phyloP scores from a whole-genome alignment of 2,797 vertebrate species.

The Pitangus sulphuratus region DNA sequence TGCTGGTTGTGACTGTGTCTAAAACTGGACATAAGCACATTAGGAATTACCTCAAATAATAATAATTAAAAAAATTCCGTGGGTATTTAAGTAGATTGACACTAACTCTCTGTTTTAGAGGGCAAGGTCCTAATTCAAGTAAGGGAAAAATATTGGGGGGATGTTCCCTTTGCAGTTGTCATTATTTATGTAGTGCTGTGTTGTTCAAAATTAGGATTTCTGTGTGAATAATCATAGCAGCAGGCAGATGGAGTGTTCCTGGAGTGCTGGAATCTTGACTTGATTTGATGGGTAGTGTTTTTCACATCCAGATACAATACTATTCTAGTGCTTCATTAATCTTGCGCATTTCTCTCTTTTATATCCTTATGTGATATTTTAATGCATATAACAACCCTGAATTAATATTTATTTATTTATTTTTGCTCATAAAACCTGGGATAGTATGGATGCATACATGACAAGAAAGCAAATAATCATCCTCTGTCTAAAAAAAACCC shows the following conservation, averaged over 20 bases:
- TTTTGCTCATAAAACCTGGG: neutral
- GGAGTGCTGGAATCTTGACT: neutral
- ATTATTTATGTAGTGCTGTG: neutral
- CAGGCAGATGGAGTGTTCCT: neutral
- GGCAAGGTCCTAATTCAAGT: neutral
- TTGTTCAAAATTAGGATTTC: neutral
- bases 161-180: neutral
- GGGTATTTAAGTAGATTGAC: neutral
- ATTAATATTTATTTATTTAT: neutral
- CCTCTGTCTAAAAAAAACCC: neutral
- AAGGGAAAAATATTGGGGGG: neutral
- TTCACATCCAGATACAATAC: neutral
- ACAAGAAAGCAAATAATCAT: neutral
- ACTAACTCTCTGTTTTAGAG: neutral
- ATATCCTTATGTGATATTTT: neutral
- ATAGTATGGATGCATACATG: neutral
- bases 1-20: neutral
- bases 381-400: neutral
- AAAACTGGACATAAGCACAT: rapidly evolving
- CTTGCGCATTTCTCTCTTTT: neutral
- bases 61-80: neutral
- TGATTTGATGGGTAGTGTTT: neutral
- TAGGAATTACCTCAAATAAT: neutral
- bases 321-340: neutral
- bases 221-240: neutral